Percentiles rank a stretch among this genome's conserved stretches.
Conservation (phyloP, 2,888 invertebrate genomes). For the Diloba caeruleocephala region DNA sequence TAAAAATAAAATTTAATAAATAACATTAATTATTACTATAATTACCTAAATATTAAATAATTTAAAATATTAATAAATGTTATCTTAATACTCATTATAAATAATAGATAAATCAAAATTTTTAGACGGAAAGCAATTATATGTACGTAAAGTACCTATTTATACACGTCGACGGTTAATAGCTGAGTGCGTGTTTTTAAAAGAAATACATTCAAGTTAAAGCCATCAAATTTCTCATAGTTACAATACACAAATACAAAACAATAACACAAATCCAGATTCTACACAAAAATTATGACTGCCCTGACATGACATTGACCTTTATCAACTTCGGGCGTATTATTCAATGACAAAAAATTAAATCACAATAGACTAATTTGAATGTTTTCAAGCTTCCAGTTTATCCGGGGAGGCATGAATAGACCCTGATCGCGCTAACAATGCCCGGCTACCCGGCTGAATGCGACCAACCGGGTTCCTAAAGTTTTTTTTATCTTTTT, state of each 20-base stretch:
- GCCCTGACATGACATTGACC: slow-evolving; percentile 65
- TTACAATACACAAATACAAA: slow-evolving; percentile 34
- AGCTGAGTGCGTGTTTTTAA: not conserved
- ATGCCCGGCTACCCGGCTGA: slow-evolving; percentile 69
- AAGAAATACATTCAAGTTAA: slow-evolving; percentile 18
- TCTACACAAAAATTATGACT: slow-evolving; percentile 21
- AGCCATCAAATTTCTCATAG: slow-evolving; percentile 30
- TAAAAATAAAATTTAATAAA: too few species aligned
- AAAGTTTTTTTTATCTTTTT: slow-evolving; percentile 70
- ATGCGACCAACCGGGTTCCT: slow-evolving; percentile 69
- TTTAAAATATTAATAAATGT: too few species aligned
- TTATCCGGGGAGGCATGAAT: slow-evolving; percentile 77
- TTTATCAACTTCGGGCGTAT: slow-evolving; percentile 64
- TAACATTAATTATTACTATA: too few species aligned
- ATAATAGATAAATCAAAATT: too few species aligned
- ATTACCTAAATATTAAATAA: too few species aligned
- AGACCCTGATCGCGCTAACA: slow-evolving; percentile 77
- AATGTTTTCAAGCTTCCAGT: slow-evolving; percentile 79
- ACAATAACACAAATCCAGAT: slow-evolving; percentile 27
- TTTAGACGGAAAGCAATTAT: too few species aligned
- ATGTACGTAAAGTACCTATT: too few species aligned
- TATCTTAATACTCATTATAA: not conserved
- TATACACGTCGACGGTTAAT: too few species aligned
- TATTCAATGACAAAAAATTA: slow-evolving; percentile 74
- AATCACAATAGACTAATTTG: slow-evolving; percentile 84